Percentiles rank a stretch among this genome's conserved stretches.
phyloP scores from a whole-genome alignment of 2,113 vertebrate species.

The Chaetorhynchus papuensis region DNA sequence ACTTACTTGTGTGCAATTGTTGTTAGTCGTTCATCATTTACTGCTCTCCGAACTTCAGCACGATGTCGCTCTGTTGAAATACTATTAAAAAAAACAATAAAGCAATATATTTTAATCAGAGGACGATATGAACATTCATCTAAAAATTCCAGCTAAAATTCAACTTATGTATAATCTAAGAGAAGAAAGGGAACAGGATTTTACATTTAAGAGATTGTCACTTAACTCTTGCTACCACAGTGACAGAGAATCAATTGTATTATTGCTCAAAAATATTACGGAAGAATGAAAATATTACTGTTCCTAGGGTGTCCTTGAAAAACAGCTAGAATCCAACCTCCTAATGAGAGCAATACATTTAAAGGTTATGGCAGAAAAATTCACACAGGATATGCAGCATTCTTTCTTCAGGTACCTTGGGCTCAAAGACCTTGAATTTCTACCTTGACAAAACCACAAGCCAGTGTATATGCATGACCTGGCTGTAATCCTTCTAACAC shows the following conservation, averaged over 20 bases:
- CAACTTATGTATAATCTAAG: neutral
- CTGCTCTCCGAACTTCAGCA: slow-evolving; percentile 94
- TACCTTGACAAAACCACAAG: neutral
- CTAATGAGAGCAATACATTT: neutral
- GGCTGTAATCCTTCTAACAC: neutral
- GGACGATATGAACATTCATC: neutral
- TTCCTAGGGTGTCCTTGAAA: neutral
- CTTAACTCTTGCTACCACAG: neutral
- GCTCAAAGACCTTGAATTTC: neutral
- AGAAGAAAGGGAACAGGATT: neutral
- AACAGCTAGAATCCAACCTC: neutral
- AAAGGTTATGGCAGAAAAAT: neutral
- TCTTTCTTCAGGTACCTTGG: neutral
- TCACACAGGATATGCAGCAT: neutral
- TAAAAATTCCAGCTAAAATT: neutral
- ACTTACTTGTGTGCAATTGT: slow-evolving; percentile 98
- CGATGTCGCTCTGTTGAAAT: slow-evolving; percentile 98
- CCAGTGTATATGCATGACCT: neutral
- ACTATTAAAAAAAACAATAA: slow-evolving; percentile 64
- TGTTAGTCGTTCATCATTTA: slow-evolving; percentile 95
- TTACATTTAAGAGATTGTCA: neutral
- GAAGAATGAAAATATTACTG: neutral
- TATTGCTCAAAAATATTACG: neutral
- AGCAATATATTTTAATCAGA: neutral
- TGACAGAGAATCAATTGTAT: neutral